Evolutionary conservation across 2,797 vertebrate species (phyloP).

Genomic region (Phrynocephalus forsythii): DNA sequence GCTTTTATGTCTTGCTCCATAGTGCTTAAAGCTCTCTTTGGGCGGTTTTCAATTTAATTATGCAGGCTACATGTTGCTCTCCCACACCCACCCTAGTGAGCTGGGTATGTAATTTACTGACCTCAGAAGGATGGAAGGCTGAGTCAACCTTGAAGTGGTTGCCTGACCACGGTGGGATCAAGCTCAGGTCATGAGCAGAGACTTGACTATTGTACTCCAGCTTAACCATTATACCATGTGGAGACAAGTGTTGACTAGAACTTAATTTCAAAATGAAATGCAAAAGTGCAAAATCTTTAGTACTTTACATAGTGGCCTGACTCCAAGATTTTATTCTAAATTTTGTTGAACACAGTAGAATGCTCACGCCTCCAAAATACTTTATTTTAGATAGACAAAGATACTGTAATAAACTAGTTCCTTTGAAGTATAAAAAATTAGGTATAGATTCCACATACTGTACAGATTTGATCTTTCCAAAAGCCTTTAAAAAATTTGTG

Average conservation of each 20-base stretch:
- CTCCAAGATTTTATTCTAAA: not conserved
- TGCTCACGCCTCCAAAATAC: not conserved
- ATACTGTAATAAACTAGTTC: not conserved
- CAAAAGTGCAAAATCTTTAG: not conserved
- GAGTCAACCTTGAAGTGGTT: too few species aligned
- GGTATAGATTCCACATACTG: not conserved
- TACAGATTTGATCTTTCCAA: not conserved
- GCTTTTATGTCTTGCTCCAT: too few species aligned
- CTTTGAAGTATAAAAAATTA: not conserved
- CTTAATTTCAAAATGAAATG: not conserved
- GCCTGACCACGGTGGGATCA: too few species aligned
- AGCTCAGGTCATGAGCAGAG: too few species aligned
- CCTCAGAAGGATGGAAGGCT: too few species aligned
- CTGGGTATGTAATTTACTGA: too few species aligned
- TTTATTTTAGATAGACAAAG: slow-evolving; percentile 1
- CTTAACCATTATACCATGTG: too few species aligned
- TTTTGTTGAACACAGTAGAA: slow-evolving; percentile 3
- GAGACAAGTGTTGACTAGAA: not conserved
- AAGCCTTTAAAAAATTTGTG: not conserved
- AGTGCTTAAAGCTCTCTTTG: too few species aligned
- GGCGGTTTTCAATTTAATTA: too few species aligned
- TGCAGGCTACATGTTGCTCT: too few species aligned
- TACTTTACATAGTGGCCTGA: not conserved
- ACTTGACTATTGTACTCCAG: too few species aligned
- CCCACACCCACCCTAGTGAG: too few species aligned